These are phyloP conservation scores for Cryptocheilus praepositus DNA, from an alignment of 2,888 invertebrate species.

Conservation along the genomic window DNA sequence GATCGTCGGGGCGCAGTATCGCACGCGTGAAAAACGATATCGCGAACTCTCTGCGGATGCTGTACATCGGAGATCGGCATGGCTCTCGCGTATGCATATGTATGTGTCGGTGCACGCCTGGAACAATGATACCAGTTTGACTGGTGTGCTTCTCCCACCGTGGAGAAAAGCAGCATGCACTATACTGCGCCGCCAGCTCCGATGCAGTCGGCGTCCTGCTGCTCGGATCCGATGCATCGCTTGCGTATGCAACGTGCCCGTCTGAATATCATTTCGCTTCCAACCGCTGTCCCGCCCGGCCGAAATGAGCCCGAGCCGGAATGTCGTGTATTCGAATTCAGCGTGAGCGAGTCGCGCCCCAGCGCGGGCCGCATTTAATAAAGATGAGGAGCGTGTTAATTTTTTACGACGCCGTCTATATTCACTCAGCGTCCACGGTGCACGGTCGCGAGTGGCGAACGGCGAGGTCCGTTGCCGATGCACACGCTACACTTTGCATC, in stretches of 20 bases:
- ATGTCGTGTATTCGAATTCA: too few relatives aligned
- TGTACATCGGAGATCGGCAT: conserved; percentile 26
- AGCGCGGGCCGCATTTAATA: too few relatives aligned
- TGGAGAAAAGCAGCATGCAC: conserved; percentile 24
- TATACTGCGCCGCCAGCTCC: conserved; percentile 12
- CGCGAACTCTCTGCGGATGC: conserved; percentile 31
- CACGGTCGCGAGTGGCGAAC: too few relatives aligned
- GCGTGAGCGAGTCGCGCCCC: too few relatives aligned
- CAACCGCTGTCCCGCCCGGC: too few relatives aligned
- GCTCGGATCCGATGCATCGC: conserved; percentile 22
- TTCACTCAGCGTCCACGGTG: too few relatives aligned
- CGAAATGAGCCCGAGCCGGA: too few relatives aligned
- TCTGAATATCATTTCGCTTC: too few relatives aligned
- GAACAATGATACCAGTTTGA: conserved; percentile 71
- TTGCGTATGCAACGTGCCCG: conserved; percentile 12
- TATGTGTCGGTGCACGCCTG: conserved; percentile 35
- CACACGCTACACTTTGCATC: not conserved
- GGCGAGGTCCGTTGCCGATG: too few relatives aligned
- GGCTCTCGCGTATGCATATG: conserved; percentile 24
- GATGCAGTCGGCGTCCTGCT: conserved; percentile 19
- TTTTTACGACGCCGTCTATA: too few relatives aligned
- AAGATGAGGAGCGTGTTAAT: too few relatives aligned
- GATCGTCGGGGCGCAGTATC: not conserved
- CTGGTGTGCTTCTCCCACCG: conserved; percentile 64
- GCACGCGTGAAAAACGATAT: conserved; percentile 7